Conservation (phyloP, 2,888 invertebrate genomes). For the Galerucella pusilla region DNA sequence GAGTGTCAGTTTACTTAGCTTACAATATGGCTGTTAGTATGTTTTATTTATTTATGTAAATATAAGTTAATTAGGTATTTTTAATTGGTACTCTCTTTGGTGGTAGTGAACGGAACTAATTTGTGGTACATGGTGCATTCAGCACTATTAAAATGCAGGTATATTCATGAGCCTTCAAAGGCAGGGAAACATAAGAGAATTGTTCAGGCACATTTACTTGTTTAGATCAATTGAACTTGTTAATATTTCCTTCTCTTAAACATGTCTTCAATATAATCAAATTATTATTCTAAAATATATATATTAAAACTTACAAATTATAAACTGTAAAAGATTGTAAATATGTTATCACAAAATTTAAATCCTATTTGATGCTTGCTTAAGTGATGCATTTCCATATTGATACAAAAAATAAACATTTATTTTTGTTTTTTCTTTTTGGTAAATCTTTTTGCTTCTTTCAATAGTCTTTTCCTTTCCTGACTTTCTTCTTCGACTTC, state of each 20-base stretch:
- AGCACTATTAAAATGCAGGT: too few species aligned
- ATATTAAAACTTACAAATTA: not conserved
- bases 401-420: not conserved
- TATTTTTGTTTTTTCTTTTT: constrained; percentile 33
- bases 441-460: constrained; percentile 46
- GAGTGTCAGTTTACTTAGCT: constrained; percentile 82
- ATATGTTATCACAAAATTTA: not conserved
- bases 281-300: not conserved
- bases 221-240: too few species aligned
- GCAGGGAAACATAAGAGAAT: too few species aligned
- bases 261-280: too few species aligned
- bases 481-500: constrained; percentile 41
- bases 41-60: constrained; percentile 1
- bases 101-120: too few species aligned
- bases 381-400: not conserved
- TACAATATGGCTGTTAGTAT: constrained; percentile 81
- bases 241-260: too few species aligned
- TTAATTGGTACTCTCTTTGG: not conserved
- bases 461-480: constrained; percentile 41
- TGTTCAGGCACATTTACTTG: too few species aligned
- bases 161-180: too few species aligned
- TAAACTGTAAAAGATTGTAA: not conserved
- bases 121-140: too few species aligned
- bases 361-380: not conserved
- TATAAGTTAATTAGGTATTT: not conserved